phyloP scores from a whole-genome alignment of 2,797 vertebrate species.

The Echiichthys vipera region DNA sequence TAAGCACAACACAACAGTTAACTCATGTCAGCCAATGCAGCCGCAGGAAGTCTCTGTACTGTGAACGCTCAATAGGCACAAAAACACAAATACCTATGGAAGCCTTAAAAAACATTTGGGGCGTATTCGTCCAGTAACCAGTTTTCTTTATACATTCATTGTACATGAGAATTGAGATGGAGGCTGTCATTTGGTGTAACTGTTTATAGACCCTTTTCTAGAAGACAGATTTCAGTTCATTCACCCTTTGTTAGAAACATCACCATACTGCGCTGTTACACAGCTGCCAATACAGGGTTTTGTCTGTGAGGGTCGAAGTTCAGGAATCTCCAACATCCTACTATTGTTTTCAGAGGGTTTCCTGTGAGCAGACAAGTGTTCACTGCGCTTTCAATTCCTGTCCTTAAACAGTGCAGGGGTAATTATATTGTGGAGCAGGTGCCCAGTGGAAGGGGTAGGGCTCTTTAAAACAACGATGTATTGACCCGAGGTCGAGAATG shows the following conservation, averaged over 20 bases:
- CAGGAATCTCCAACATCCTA: conserved; percentile 73
- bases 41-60: conserved; percentile 26
- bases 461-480: conserved; percentile 49
- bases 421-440: conserved; percentile 58
- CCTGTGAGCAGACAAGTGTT: conserved; percentile 59
- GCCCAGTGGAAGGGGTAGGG: conserved; percentile 24
- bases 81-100: not conserved
- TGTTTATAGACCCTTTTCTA: too few species aligned
- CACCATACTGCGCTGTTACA: conserved; percentile 3
- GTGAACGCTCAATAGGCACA: not conserved
- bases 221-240: conserved; percentile 10
- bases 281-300: conserved; percentile 50
- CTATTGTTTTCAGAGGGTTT: conserved; percentile 74
- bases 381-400: conserved; percentile 51
- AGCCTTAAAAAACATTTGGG: not conserved
- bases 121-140: not conserved
- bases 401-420: conserved; percentile 21
- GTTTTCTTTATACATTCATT: not conserved
- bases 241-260: conserved; percentile 21
- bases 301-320: conserved; percentile 58
- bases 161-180: not conserved
- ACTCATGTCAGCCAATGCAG: too few species aligned
- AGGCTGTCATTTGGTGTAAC: not conserved
- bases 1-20: too few species aligned
- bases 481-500: conserved; percentile 37